phyloP scores from a whole-genome alignment of 2,113 vertebrate genomes.

The Perca schrenkii region DNA sequence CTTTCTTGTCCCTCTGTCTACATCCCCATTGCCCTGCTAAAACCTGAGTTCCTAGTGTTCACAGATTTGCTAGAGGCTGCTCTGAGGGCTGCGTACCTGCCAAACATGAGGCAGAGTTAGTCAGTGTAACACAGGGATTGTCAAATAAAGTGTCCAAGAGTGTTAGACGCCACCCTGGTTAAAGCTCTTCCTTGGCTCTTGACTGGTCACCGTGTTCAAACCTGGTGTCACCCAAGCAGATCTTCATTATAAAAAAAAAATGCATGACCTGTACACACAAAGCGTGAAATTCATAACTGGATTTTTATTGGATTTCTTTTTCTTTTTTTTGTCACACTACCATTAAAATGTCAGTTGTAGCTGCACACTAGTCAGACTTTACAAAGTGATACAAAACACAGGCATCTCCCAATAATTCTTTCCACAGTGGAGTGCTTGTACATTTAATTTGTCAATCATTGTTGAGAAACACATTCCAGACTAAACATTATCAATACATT shows the following conservation, averaged over 20 bases:
- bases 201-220: slow-evolving; percentile 34
- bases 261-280: slow-evolving; percentile 7
- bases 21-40: slow-evolving; percentile 73
- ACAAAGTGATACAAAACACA: background rate
- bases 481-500: background rate
- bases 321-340: background rate
- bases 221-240: slow-evolving; percentile 19
- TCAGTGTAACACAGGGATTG: slow-evolving; percentile 71
- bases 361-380: background rate
- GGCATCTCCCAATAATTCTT: background rate
- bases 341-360: background rate
- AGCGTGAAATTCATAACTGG: slow-evolving; percentile 13
- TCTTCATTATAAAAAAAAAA: slow-evolving; percentile 35
- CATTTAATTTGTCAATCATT: background rate
- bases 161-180: slow-evolving; percentile 30
- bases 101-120: slow-evolving; percentile 73
- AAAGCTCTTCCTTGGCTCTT: slow-evolving; percentile 46
- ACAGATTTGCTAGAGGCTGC: slow-evolving; percentile 76
- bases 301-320: background rate
- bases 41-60: slow-evolving; percentile 71
- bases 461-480: background rate
- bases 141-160: slow-evolving; percentile 42
- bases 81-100: slow-evolving; percentile 72
- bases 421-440: background rate
- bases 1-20: slow-evolving; percentile 78